These are phyloP conservation scores for Regulus satrapa DNA, from an alignment of 2,113 vertebrate species.

Conservation along the genomic window DNA sequence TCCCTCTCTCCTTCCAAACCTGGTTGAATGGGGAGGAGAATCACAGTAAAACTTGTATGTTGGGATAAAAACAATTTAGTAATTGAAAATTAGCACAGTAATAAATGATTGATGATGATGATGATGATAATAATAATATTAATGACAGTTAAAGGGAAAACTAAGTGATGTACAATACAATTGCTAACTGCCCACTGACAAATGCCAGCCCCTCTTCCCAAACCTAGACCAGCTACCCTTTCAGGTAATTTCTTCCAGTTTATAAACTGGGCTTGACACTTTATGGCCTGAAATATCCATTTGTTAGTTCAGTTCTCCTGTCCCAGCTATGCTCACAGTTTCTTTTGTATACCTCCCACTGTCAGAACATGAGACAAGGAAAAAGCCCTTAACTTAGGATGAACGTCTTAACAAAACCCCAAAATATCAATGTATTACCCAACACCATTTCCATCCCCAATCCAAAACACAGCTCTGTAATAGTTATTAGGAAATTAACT, in stretches of 20 bases:
- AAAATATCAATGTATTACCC: neutral
- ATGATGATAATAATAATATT: too few species aligned
- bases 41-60: neutral
- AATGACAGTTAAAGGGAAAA: neutral
- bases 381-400: neutral
- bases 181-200: neutral
- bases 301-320: neutral
- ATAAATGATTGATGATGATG: too few species aligned
- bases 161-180: neutral
- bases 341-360: neutral
- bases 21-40: neutral
- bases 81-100: neutral
- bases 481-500: neutral
- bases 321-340: neutral
- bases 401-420: accelerated
- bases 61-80: neutral
- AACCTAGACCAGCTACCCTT: neutral
- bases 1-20: too few species aligned
- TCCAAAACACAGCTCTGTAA: neutral
- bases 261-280: neutral
- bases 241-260: neutral
- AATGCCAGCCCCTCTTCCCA: accelerated
- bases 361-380: neutral
- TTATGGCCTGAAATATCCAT: neutral
- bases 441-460: neutral